phyloP scores from a whole-genome alignment of 92 coral and sea anemone genomes.

The Porites cylindrica region DNA sequence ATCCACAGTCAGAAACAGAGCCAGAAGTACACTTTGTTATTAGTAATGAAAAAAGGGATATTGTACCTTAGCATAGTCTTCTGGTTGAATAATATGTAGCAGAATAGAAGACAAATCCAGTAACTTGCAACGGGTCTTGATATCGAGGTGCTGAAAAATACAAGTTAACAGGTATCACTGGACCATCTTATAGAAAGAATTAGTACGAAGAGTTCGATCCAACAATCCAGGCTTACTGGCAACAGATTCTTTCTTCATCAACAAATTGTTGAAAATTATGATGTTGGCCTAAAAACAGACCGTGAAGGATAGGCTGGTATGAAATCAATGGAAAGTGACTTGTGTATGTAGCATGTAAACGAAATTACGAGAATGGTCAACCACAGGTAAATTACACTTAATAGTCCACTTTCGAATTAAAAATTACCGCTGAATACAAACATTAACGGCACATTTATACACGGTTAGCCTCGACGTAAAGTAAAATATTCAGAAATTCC shows the following conservation, averaged over 20 bases:
- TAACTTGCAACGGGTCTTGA: conserved; percentile 55
- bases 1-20: neutral
- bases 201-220: neutral
- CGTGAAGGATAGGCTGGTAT: too few relatives aligned
- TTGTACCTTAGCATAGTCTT: conserved; percentile 79
- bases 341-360: too few relatives aligned
- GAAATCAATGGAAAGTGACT: too few relatives aligned
- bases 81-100: conserved; percentile 71
- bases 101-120: conserved; percentile 69
- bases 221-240: neutral
- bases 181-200: neutral
- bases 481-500: too few relatives aligned
- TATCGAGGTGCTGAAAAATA: conserved; percentile 11
- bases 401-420: too few relatives aligned
- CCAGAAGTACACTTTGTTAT: neutral
- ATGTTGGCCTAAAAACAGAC: too few relatives aligned
- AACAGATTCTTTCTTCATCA: neutral
- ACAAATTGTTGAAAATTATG: too few relatives aligned
- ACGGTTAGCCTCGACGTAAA: too few relatives aligned
- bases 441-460: too few relatives aligned
- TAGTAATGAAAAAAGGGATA: neutral
- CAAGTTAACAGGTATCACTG: neutral
- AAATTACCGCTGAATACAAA: too few relatives aligned
- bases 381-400: too few relatives aligned
- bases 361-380: too few relatives aligned